These are phyloP conservation scores for Azorinus chamasolen DNA, from an alignment of 2,888 invertebrate genomes.

Conservation along the genomic window DNA sequence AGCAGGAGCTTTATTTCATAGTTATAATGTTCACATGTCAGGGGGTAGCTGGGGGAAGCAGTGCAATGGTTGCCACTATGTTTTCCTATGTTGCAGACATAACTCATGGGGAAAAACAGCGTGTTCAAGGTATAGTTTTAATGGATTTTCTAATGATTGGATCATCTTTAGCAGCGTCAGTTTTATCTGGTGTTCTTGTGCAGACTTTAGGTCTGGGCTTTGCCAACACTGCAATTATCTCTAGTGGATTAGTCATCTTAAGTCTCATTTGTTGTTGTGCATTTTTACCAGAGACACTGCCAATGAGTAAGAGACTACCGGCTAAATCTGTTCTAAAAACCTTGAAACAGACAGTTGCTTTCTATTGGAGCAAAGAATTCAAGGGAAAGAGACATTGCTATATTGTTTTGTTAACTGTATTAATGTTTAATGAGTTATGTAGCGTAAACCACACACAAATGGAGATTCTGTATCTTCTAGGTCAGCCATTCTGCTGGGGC, in stretches of 20 bases:
- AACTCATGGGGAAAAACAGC: constrained; percentile 21
- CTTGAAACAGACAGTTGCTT: constrained; percentile 26
- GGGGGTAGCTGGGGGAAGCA: constrained; percentile 30
- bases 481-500: constrained; percentile 59
- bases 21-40: constrained; percentile 16
- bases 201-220: constrained; percentile 40
- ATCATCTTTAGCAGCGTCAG: constrained; percentile 17
- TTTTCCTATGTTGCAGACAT: constrained; percentile 54
- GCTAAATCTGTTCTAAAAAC: constrained; percentile 8
- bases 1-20: constrained; percentile 13
- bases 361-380: constrained; percentile 46
- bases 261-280: constrained; percentile 21
- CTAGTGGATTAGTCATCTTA: constrained; percentile 9
- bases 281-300: constrained; percentile 45
- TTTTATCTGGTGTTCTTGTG: constrained; percentile 41
- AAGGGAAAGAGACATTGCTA: constrained; percentile 42
- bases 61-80: constrained; percentile 11
- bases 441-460: constrained; percentile 25
- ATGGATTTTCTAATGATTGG: constrained; percentile 26
- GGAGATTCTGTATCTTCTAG: constrained; percentile 54
- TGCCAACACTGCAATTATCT: constrained; percentile 28
- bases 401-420: constrained; percentile 36
- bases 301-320: constrained; percentile 4
- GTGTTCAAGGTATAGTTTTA: constrained; percentile 38
- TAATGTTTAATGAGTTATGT: constrained; percentile 32